Percentiles rank a stretch among this genome's conserved stretches.
Conservation (phyloP, 2,797 vertebrate species). For the Denticeps clupeoides region DNA sequence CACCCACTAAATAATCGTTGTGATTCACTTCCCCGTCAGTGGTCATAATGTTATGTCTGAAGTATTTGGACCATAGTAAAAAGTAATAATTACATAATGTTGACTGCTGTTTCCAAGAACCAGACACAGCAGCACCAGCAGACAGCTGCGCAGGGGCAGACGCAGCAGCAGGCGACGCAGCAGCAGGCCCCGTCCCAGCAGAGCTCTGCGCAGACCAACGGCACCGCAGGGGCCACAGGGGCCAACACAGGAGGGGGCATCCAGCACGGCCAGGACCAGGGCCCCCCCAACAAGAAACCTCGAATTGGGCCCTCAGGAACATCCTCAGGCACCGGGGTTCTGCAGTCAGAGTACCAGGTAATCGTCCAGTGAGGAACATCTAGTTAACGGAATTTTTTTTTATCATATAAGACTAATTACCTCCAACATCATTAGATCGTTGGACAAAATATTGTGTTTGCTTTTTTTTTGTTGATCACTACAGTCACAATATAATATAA, state of each 20-base stretch:
- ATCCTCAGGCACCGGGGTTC: slow-evolving; percentile 76
- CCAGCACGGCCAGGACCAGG: slow-evolving; percentile 81
- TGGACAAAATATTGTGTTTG: no score
- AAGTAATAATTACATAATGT: no score
- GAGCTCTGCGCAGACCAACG: slow-evolving; percentile 81
- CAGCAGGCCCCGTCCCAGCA: slow-evolving; percentile 73
- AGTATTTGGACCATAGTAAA: no score
- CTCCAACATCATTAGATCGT: no score
- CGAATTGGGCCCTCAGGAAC: slow-evolving; percentile 79
- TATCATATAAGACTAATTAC: no score
- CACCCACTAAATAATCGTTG: no score
- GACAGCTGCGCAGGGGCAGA: slow-evolving; percentile 50
- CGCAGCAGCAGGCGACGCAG: slow-evolving; percentile 64
- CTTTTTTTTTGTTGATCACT: no score
- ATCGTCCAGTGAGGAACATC: slow-evolving; percentile 2
- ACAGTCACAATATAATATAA: no score
- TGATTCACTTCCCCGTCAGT: no score
- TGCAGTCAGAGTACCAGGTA: slow-evolving; percentile 94
- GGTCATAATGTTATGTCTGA: no score
- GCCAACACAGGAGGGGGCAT: slow-evolving; percentile 49
- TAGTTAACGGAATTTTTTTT: no score
- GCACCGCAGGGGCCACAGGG: slow-evolving; percentile 58
- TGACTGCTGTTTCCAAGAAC: no score
- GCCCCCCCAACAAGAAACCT: slow-evolving; percentile 89
- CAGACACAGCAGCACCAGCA: slow-evolving; percentile 72